These are phyloP conservation scores for Drosophila littoralis DNA, from an alignment of 1,140 invertebrate species.

Conservation along the genomic window DNA sequence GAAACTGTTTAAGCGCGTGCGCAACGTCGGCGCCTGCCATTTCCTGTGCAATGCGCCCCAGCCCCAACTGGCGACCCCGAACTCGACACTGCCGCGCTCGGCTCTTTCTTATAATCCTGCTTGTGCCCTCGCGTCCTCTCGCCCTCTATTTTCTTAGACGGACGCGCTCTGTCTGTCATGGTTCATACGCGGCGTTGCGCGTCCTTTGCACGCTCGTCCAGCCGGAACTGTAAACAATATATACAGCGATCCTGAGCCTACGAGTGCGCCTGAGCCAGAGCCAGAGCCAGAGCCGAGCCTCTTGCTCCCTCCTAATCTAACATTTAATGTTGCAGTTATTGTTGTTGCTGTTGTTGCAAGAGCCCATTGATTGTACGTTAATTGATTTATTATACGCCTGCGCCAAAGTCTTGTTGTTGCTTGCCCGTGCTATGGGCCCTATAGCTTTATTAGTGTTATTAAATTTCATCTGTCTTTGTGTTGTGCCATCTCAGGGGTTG, in stretches of 20 bases:
- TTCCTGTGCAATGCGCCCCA: slow-evolving; percentile 46
- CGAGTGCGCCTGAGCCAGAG: neutral
- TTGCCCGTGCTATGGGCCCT: slow-evolving; percentile 14
- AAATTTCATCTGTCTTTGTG: slow-evolving; percentile 63
- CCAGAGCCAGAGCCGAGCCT: neutral
- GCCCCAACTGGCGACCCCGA: slow-evolving; percentile 1
- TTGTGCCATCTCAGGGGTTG: slow-evolving; percentile 36
- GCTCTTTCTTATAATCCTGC: slow-evolving; percentile 17
- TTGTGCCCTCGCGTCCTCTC: neutral
- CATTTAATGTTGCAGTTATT: slow-evolving; percentile 20
- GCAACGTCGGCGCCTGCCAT: slow-evolving; percentile 49
- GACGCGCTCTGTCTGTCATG: slow-evolving; percentile 24
- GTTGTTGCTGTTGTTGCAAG: slow-evolving; percentile 9
- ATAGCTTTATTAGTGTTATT: slow-evolving; percentile 79
- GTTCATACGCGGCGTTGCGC: slow-evolving; percentile 44
- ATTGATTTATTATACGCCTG: slow-evolving; percentile 80
- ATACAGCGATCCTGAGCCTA: slow-evolving; percentile 37
- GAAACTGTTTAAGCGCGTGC: slow-evolving; percentile 69
- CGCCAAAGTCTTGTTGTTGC: slow-evolving; percentile 47
- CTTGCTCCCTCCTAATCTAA: slow-evolving; percentile 51
- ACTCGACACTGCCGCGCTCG: slow-evolving; percentile 10
- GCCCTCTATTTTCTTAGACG: slow-evolving; percentile 2
- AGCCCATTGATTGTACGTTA: slow-evolving; percentile 54
- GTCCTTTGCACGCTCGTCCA: slow-evolving; percentile 69
- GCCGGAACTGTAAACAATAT: slow-evolving; percentile 82